phyloP scores from a whole-genome alignment of 23 tunicate species.

The Trididemnum miniatum region DNA sequence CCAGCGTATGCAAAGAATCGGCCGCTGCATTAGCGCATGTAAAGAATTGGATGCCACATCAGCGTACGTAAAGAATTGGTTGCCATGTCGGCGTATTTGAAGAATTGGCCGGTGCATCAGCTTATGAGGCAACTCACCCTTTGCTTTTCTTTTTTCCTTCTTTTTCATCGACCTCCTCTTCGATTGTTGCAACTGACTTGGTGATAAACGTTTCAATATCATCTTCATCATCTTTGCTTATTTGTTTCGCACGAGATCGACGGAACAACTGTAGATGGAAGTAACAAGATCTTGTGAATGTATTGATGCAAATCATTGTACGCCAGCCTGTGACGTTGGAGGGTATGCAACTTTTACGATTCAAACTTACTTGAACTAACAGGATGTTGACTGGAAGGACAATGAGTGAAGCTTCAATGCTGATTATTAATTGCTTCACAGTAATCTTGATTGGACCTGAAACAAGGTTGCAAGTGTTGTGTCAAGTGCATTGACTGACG shows the following conservation, averaged over 20 bases:
- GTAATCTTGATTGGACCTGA: conserved; percentile 73
- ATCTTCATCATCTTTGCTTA: neutral
- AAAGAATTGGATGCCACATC: no score
- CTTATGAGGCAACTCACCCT: conserved; percentile 20
- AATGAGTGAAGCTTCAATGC: conserved; percentile 71
- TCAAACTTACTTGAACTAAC: conserved; percentile 53
- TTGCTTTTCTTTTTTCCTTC: conserved; percentile 21
- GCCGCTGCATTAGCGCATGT: no score
- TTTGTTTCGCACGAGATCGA: conserved; percentile 39
- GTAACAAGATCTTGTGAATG: no score
- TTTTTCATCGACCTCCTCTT: conserved; percentile 13
- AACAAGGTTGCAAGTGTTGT: neutral
- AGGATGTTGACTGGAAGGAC: conserved; percentile 70
- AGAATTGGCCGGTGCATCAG: no score
- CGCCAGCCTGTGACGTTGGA: no score
- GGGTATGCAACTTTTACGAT: neutral
- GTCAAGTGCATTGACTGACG: neutral
- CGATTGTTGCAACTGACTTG: conserved; percentile 19
- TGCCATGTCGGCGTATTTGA: no score
- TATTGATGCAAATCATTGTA: no score
- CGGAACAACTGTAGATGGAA: conserved; percentile 59
- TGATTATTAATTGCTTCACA: conserved; percentile 73
- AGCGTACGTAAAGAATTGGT: no score
- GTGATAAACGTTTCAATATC: neutral
- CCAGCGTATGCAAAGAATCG: no score